Base-by-base conservation (phyloP, 2,888 invertebrate genomes). In the Meta bourneti region DNA sequence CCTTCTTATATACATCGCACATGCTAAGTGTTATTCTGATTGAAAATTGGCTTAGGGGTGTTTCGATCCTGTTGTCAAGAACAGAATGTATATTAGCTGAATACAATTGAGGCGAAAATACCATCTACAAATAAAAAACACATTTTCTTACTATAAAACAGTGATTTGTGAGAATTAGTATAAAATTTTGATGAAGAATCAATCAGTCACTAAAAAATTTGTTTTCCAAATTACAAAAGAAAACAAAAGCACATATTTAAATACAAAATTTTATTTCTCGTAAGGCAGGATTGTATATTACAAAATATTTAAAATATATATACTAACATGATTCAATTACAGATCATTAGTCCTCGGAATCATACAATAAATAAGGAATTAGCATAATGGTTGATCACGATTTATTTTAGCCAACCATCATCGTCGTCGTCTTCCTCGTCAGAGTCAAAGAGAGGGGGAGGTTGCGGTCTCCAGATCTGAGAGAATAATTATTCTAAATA, bases 341-440 rank as follows among this genome's bases (percentile, higher is more conserved):
- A 89, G n/a, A 81, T 75, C 72, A 74, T 72, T 74, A 69, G 54
- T 69, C 48, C 70, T 74, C 69, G 19, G n/a, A 87, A 87, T 87
- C 71, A 77, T 6, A 34, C 34, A 61, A 61, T 61, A 84, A n/a
- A 19, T 52, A 52, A 34, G 20, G 20, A 51, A 20, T 13, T 75
- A 51, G 52, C 4, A 83, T 6, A 49, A 83, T 9, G n/a, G 61
- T 61, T 34, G 34, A 34, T 34, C 34, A 51, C 52, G 51, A 74
- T 61, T 82, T 75, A 91, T 72, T 91, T 91, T 7, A 91, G 72
- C 91, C 91, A 91, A 83, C 86, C 90, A 82, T 90, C 89, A 69
- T 92, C 90, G 75, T 92, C 92, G 7, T 92, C 92, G 7, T 92
- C 92, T 4, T 92, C 92, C 16, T 92, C 92, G 4, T 92, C 92